Percentiles rank a stretch among this genome's conserved stretches.
These are phyloP conservation scores for Datnioides undecimradiatus DNA, from an alignment of 2,113 vertebrate species.

Conservation along the genomic window DNA sequence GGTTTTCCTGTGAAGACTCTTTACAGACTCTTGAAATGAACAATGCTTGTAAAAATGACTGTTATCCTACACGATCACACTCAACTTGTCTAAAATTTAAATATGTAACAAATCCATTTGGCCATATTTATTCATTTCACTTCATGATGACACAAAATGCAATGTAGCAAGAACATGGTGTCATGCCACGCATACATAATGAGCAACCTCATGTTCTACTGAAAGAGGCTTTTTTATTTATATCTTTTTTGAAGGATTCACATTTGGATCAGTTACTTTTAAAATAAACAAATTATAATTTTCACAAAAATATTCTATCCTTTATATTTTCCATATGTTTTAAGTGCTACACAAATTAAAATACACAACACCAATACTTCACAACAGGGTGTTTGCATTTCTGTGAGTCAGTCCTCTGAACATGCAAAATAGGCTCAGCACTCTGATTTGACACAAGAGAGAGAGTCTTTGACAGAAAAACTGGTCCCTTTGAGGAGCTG, in stretches of 20 bases:
- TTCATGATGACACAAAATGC: constrained; percentile 46
- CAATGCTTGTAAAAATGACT: background rate
- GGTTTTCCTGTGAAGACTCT: background rate
- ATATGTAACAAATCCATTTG: constrained; percentile 10
- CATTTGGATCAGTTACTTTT: constrained; percentile 31
- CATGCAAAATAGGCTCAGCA: constrained; percentile 50
- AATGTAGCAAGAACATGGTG: constrained; percentile 17
- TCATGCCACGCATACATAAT: constrained; percentile 26
- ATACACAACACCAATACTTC: constrained; percentile 60
- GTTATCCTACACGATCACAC: constrained; percentile 1
- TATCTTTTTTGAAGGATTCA: constrained; percentile 48
- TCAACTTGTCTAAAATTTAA: background rate
- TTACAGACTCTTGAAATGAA: background rate
- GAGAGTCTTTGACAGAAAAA: constrained; percentile 18
- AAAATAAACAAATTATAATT: constrained; percentile 57
- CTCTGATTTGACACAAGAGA: constrained; percentile 11
- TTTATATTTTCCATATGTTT: constrained; percentile 21
- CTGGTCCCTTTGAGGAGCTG: constrained; percentile 16
- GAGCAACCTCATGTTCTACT: constrained; percentile 32
- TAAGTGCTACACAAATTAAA: constrained; percentile 55
- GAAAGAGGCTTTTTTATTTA: constrained; percentile 61
- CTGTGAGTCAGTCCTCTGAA: constrained; percentile 35
- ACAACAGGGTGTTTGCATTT: constrained; percentile 57
- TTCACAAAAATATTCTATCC: constrained; percentile 71
- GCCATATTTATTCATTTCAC: constrained; percentile 33